Base-by-base conservation (phyloP, 2,888 invertebrate genomes). In the Parthenolecanium corni region DNA sequence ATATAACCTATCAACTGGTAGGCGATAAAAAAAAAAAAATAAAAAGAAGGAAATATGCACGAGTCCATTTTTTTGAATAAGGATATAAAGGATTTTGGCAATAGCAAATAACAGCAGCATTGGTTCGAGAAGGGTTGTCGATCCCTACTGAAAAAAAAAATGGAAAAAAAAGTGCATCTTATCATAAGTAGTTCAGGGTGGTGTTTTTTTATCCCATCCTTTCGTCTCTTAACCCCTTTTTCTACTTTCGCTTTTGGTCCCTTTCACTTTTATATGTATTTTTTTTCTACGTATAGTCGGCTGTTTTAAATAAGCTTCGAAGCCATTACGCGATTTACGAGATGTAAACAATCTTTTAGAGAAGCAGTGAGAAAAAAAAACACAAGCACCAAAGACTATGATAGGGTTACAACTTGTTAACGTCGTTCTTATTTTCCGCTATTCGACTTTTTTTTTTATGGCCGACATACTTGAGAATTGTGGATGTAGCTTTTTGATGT, bases 281-380 rank as follows among this genome's bases (percentile, higher is more conserved):
- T n/a, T n/a, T n/a, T n/a, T n/a, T n/a, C n/a, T n/a, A n/a, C 40
- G 16, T 18, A 9, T 9, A 49, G 49, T 21, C 49, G 25, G 3
- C 61, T 61, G 49, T 61, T 61, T 61, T 61, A 61, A 61, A 61
- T 61, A 61, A 61, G 61, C 61, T 61, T 61, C 61, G 61, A 61
- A 49, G 61, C 61, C 61, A 61, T 61, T 61, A 61, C 61, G 49
- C 61, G 61, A 61, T 61, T 61, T 61, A 61, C 61, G 49, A 61
- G 61, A 61, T 61, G 61, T 61, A 61, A 61, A 61, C 61, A 61
- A 61, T 49, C 61, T 61, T 49, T 49, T 31, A 9, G 31, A 31
- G 9, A 31, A 31, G 9, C 4, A 31, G 9, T 4, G 9, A 9
- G 31, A 31, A 9, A 31, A 31, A 31, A 31, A 31, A 31, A 31